phyloP scores from a whole-genome alignment of 1,140 invertebrate genomes.

The Drosophila ambigua region DNA sequence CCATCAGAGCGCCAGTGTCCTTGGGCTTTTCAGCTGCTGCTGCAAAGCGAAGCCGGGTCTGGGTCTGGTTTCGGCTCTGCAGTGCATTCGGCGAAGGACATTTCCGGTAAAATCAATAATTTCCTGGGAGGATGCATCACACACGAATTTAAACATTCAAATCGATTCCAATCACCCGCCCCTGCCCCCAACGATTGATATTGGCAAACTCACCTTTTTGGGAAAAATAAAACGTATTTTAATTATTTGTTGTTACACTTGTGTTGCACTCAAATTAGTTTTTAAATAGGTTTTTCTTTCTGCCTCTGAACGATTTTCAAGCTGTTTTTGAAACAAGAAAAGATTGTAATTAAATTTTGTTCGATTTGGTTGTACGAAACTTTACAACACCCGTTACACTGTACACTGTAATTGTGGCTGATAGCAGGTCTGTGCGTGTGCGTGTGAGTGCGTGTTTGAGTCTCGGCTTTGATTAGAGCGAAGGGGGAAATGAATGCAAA shows the following conservation, averaged over 20 bases:
- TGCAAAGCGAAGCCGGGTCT: conserved; percentile 30
- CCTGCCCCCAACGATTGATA: neutral
- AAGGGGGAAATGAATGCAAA: conserved; percentile 58
- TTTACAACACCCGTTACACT: conserved; percentile 37
- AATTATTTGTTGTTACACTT: conserved; percentile 51
- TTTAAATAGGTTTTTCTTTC: neutral
- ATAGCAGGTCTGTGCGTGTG: conserved; percentile 26
- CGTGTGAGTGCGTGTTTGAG: conserved; percentile 25
- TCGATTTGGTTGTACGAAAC: conserved; percentile 22
- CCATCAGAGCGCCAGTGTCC: conserved; percentile 42
- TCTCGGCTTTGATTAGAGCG: conserved; percentile 43
- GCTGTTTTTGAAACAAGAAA: conserved; percentile 25
- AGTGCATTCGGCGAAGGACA: conserved; percentile 67
- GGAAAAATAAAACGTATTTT: conserved; percentile 5
- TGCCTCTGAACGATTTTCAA: too few relatives aligned
- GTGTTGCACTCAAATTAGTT: conserved; percentile 16
- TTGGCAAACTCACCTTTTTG: conserved; percentile 59
- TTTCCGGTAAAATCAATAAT: conserved; percentile 70
- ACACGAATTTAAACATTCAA: conserved; percentile 23
- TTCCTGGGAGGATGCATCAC: conserved; percentile 29
- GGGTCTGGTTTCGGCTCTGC: conserved; percentile 3
- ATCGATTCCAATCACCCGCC: conserved; percentile 7
- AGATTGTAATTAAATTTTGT: conserved; percentile 21
- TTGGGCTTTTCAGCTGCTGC: conserved; percentile 47
- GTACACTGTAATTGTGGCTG: conserved; percentile 24